Evolutionary conservation across 2,797 vertebrate genomes (phyloP), one percentile per base, ranked within the genome.

Genomic region (Paratrypauchen microcephalus): DNA sequence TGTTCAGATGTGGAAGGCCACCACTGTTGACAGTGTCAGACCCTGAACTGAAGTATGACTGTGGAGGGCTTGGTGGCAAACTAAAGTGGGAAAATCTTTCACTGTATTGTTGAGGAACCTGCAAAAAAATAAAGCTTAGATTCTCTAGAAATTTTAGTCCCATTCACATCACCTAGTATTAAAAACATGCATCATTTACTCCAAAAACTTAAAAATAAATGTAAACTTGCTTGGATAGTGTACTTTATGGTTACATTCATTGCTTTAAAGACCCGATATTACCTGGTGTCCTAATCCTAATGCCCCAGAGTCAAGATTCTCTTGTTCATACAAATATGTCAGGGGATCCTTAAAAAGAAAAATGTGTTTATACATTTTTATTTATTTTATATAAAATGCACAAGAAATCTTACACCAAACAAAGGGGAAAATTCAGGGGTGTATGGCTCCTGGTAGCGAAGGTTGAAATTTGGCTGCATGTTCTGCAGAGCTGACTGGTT

Each of bases 21-120:
- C 79, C 82, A 8, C 80, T 90, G 82, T 77, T 77, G 76, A 85
- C 92, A 55, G 75, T 90, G 77, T 79, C 94, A 0, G 83, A 68
- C n/a, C 79, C 90, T 23, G 89, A 89, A 83, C 92, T 92, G 86
- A 94, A 97, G 86, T 95, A 97, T 9, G 92, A 90, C 72, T 92
- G 87, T 1, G 94, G 92, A 71, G 65, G 93, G 81, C 88, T 85
- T 87, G 90, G 60, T 73, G 93, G 67, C 87, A 79, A 88, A 84
- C 72, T 9, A 85, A 89, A 88, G 74, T 82, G 75, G 72, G 88
- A 58, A 60, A 86, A 76, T 48, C 71, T 83, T 50, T 96, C 95
- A 8, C 71, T 79, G 21, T 92, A 94, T 9, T 89, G 85, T 30
- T 56, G 72, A n/a, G 72, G 82, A 21, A 72, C 65, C 93, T 94